Evolutionary conservation across 2,113 vertebrate species (phyloP), one percentile per base, ranked within the genome.

Genomic region (Platichthys flesus): DNA sequence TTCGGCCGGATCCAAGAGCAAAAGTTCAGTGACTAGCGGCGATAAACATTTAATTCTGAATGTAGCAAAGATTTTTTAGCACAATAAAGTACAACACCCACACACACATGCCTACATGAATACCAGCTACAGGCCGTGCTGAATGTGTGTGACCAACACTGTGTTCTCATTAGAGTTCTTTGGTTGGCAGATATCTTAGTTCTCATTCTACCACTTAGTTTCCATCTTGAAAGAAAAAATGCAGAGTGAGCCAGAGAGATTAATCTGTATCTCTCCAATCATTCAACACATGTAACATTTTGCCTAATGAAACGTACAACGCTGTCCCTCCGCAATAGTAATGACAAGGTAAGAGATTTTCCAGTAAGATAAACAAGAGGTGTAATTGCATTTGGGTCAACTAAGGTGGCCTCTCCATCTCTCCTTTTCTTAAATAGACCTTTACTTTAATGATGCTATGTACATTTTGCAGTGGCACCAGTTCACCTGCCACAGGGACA

Each of bases 11-110:
- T 52, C 75, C 70, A 74, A 79, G 62, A 79, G 64, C 71, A 24
- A 71, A 83, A 14, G 59, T 71, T 72, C 7, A 7, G 78, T 63
- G 74, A 75, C 64, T 59, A 85, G 67, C 37, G 5, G 72, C 4
- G 16, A 84, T 23, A 45, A 84, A 52, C 73, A 55, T 61, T 49
- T 56, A 73, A 73, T 66, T 75, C 45, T 69, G 69, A 85, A 80
- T 69, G 69, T 65, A 83, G 77, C 79, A 85, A 86, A 81, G 71
- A 62, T 35, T 81, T 77, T 54, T 31, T 4, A 14, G 42, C 69
- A 68, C 68, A 60, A 60, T 42, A 74, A 31, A 74, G 49, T 54
- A 74, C 2, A 15, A 66, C 80, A 7, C 89, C 82, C 42, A 26
- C 62, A 23, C 56, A 58, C 54, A 56, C n/a, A 68, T 52, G 51